These are phyloP conservation scores for Bombyx mandarina DNA, from an alignment of 1,140 invertebrate genomes.

Conservation along the genomic window DNA sequence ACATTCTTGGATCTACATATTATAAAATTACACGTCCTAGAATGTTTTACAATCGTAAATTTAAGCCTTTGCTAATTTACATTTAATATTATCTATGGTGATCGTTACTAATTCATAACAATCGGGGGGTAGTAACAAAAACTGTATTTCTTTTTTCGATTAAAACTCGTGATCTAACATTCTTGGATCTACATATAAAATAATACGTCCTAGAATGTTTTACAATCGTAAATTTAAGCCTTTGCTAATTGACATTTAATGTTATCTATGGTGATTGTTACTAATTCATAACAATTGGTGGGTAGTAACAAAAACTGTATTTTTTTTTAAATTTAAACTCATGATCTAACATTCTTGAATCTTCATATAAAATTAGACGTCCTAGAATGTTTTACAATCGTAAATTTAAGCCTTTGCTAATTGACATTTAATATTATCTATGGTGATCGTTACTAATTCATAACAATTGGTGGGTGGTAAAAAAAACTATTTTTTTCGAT, in stretches of 20 bases:
- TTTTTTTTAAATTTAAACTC: background rate
- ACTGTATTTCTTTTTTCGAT: background rate
- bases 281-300: too few relatives aligned
- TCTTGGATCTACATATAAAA: background rate
- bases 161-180: background rate
- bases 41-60: constrained; percentile 10
- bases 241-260: too few relatives aligned
- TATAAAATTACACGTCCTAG: background rate
- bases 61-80: background rate
- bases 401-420: too few relatives aligned
- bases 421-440: too few relatives aligned
- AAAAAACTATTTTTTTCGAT: too few relatives aligned
- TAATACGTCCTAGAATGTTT: constrained; percentile 6
- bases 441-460: too few relatives aligned
- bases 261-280: too few relatives aligned
- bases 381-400: too few relatives aligned
- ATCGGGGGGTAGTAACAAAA: background rate
- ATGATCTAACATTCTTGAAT: background rate
- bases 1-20: background rate
- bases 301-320: background rate
- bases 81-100: too few relatives aligned
- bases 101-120: too few relatives aligned
- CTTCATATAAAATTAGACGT: too few relatives aligned
- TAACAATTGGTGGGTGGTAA: too few relatives aligned
- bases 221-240: constrained; percentile 3